Evolutionary conservation across 1,140 invertebrate genomes (phyloP).

Genomic region (Drosophila obscura): DNA sequence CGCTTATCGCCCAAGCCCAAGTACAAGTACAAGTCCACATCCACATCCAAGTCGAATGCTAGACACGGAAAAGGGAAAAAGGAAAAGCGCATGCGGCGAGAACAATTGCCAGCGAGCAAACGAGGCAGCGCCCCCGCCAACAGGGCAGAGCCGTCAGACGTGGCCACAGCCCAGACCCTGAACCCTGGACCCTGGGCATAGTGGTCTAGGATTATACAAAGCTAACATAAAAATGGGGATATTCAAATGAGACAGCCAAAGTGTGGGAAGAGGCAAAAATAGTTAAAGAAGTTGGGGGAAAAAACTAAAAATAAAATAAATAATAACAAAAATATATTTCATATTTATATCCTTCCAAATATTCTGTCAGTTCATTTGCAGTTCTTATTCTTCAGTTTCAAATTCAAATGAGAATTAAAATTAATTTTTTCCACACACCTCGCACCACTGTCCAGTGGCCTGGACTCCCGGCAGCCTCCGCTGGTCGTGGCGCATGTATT

Average conservation of each 20-base stretch:
- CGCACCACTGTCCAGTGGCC: slow-evolving; percentile 11
- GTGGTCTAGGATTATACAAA: neutral
- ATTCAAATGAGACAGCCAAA: no score
- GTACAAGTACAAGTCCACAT: slow-evolving; percentile 12
- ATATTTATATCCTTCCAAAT: no score
- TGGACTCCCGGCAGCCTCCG: slow-evolving; percentile 16
- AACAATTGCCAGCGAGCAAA: slow-evolving; percentile 73
- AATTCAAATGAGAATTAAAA: no score
- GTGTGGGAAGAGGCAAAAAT: neutral
- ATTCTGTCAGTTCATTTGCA: no score
- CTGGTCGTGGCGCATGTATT: slow-evolving; percentile 74
- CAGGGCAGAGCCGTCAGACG: neutral
- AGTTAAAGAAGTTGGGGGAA: no score
- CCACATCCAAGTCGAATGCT: slow-evolving; percentile 44
- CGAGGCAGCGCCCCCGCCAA: slow-evolving; percentile 23
- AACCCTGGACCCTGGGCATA: neutral
- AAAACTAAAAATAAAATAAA: no score
- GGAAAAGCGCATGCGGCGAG: slow-evolving; percentile 74
- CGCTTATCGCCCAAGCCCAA: slow-evolving; percentile 69
- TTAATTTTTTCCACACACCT: no score
- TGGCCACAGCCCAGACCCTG: neutral
- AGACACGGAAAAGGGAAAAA: slow-evolving; percentile 71
- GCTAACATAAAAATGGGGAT: neutral
- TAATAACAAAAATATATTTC: no score
- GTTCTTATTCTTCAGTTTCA: no score